phyloP scores from a whole-genome alignment of 2,113 vertebrate genomes.

The Eudorcas thomsonii region DNA sequence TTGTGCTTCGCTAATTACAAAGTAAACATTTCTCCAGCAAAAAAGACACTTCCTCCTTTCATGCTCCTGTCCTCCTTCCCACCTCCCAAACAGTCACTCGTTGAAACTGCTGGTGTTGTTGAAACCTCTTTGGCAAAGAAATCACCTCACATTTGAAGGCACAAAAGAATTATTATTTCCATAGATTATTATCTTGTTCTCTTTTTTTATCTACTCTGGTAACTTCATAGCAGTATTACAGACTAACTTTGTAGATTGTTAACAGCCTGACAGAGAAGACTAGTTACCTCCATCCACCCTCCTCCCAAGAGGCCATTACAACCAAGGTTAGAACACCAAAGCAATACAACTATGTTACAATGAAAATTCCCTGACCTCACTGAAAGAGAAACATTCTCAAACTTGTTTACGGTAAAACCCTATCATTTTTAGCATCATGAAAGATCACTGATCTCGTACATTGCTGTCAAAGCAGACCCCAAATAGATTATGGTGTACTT shows the following conservation, averaged over 20 bases:
- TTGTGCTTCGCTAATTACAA: conserved; percentile 69
- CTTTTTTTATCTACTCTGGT: conserved; percentile 7
- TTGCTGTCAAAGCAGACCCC: background rate
- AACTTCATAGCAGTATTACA: background rate
- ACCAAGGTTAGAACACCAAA: background rate
- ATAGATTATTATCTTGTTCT: conserved; percentile 29
- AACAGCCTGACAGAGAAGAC: background rate
- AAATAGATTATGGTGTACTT: background rate
- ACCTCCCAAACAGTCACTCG: background rate
- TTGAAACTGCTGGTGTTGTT: conserved; percentile 48
- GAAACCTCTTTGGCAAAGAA: conserved; percentile 40
- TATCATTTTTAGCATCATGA: background rate
- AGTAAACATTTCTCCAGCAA: conserved; percentile 69
- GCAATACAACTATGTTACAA: background rate
- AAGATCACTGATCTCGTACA: background rate
- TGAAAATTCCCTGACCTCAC: background rate
- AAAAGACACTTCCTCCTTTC: conserved; percentile 64
- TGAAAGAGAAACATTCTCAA: conserved; percentile 14
- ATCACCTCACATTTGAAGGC: background rate
- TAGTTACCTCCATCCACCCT: background rate
- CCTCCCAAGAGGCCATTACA: background rate
- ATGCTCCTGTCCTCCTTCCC: background rate
- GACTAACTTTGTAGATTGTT: background rate
- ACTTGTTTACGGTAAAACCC: background rate
- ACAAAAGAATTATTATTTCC: conserved; percentile 56